Conservation (phyloP, 2,888 invertebrate species). For the Monochamus alternatus region DNA sequence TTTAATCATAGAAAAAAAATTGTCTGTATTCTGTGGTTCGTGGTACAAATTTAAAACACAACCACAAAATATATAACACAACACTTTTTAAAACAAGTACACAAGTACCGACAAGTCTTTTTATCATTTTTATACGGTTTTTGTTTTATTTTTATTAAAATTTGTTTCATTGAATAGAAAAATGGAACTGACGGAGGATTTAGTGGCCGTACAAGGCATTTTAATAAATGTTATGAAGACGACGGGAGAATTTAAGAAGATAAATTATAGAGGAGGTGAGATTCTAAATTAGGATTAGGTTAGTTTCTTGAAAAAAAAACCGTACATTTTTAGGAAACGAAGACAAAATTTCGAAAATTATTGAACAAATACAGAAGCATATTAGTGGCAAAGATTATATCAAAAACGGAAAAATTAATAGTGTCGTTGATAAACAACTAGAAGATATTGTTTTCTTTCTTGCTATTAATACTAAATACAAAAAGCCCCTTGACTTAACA, state of each 20-base stretch:
- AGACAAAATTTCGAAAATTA: constrained; percentile 54
- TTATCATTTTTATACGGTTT: too few species aligned
- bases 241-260: constrained; percentile 61
- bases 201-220: constrained; percentile 63
- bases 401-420: constrained; percentile 49
- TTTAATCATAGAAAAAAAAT: too few species aligned
- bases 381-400: constrained; percentile 55
- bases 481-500: constrained; percentile 53
- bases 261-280: constrained; percentile 64
- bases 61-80: too few species aligned
- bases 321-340: constrained; percentile 60
- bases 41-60: too few species aligned
- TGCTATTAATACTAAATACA: constrained; percentile 64
- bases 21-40: too few species aligned
- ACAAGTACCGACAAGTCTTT: too few species aligned
- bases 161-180: constrained; percentile 4
- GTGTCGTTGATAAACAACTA: constrained; percentile 52
- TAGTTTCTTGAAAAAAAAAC: constrained; percentile 7
- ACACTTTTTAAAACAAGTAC: too few species aligned
- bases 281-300: constrained; percentile 12
- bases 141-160: too few species aligned
- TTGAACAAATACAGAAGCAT: constrained; percentile 52
- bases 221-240: constrained; percentile 57
- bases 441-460: constrained; percentile 61
- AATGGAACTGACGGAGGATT: constrained; percentile 65